Conservation (phyloP, 2,113 vertebrate genomes). For the Ellobius talpinus region DNA sequence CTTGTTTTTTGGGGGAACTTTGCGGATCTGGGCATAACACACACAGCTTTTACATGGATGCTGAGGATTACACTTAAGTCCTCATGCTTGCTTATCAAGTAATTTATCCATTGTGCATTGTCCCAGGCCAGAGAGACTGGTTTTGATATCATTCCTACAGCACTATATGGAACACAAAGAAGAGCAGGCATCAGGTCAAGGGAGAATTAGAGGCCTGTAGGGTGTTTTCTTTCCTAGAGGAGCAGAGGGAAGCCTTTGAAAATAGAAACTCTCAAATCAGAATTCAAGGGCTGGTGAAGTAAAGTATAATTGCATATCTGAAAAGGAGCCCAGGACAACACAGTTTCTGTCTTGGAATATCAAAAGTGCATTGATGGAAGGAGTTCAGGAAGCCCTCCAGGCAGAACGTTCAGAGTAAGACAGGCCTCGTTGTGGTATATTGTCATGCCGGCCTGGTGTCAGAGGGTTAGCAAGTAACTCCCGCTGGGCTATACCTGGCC, state of each 20-base stretch:
- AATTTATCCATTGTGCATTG: not conserved
- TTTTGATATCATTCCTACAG: not conserved
- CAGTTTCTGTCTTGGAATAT: not conserved
- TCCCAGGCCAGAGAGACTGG: not conserved
- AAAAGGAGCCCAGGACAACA: not conserved
- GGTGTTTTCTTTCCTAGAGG: not conserved
- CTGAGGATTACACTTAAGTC: not conserved
- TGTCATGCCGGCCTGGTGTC: no score
- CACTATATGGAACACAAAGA: not conserved
- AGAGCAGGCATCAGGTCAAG: not conserved
- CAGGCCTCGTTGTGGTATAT: not conserved
- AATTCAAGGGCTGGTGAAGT: not conserved
- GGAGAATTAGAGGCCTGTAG: not conserved
- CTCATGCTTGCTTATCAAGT: not conserved
- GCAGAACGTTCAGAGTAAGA: not conserved
- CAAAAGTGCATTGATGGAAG: not conserved
- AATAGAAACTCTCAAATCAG: not conserved
- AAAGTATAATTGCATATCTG: not conserved
- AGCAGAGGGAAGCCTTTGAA: not conserved
- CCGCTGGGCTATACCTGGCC: no score
- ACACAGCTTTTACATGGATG: not conserved
- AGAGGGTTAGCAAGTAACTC: no score
- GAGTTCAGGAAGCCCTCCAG: not conserved
- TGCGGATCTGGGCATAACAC: no score
- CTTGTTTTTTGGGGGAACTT: no score